Base-by-base conservation (phyloP, 2,113 vertebrate species). In the Rhipidura dahli region DNA sequence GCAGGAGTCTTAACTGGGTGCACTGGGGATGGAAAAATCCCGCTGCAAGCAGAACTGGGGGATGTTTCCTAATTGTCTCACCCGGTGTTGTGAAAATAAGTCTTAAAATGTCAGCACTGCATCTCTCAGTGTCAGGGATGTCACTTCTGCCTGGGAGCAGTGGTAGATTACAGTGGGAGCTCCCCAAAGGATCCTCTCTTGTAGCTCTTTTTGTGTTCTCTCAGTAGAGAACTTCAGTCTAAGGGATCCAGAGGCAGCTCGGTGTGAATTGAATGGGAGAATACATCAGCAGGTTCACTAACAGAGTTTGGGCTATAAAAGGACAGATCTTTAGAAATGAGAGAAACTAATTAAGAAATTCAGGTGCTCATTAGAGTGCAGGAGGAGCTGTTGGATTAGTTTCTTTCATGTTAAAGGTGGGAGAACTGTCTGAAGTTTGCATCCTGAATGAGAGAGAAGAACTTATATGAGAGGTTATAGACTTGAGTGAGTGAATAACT, bases 361-460 rank as follows among this genome's bases (percentile, higher is more conserved):
- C 51, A 87, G 54, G 39, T 24, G 56, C 77, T 89, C 3, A 3
- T 61, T 50, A 75, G 61, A 78, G 73, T 0, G 0, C 40, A 61
- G 90, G 90, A 96, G 85, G 81, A 95, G 92, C 92, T 95, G 95
- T 76, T 89, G 92, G 49, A 85, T 91, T 63, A 7, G 24, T 82
- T 84, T 71, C 93, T 96, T 96, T 96, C 66, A 91, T 91, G 90
- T 87, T 83, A 59, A 72, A 87, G 40, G 61, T 72, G 82, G 65
- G 64, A 73, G 40, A 68, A 56, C 47, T 64, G n/a, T 95, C 70
- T 94, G 92, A 91, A 95, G 66, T 90, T 87, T 90, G 61, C 57
- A 68, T 87, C 49, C 61, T 82, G 30, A 60, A 54, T 6, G 10
- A 51, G 70, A 49, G 80, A 69, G 45, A 49, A 66, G 77, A 75